Evolutionary conservation across 2,888 invertebrate species (phyloP).

Genomic region (Cylloceria caligata): DNA sequence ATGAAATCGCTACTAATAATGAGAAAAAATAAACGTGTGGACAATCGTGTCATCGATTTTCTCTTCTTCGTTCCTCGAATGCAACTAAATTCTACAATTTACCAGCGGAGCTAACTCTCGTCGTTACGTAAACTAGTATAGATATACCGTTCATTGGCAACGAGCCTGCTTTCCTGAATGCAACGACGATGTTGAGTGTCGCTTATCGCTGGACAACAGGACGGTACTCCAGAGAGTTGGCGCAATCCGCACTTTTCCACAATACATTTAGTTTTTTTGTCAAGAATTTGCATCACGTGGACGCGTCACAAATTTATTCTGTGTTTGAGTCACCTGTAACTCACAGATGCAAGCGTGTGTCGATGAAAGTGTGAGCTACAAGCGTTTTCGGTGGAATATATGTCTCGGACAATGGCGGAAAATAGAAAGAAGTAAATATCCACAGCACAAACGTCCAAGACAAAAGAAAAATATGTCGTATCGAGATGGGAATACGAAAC

Average conservation of each 20-base stretch:
- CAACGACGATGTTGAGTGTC: constrained; percentile 28
- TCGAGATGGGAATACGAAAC: constrained; percentile 48
- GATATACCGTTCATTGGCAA: constrained; percentile 12
- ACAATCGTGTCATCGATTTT: constrained; percentile 14
- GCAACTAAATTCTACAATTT: neutral
- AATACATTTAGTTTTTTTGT: constrained; percentile 12
- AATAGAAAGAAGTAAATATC: neutral
- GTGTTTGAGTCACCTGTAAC: neutral
- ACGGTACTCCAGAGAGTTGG: constrained; percentile 18
- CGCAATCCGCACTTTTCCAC: constrained; percentile 25
- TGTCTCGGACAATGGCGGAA: constrained; percentile 22
- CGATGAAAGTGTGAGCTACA: neutral
- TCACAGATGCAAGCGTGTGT: constrained; percentile 5
- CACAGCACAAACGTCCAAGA: neutral
- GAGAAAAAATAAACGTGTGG: neutral
- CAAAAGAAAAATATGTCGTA: constrained; percentile 11
- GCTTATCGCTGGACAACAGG: constrained; percentile 35
- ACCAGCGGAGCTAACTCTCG: neutral
- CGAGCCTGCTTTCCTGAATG: constrained; percentile 21
- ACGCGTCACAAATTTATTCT: constrained; percentile 16
- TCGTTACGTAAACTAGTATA: constrained; percentile 20
- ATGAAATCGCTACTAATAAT: neutral
- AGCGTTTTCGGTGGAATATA: constrained; percentile 1
- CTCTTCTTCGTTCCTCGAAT: constrained; percentile 9
- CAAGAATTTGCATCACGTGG: constrained; percentile 32